Evolutionary conservation across 2,113 vertebrate genomes (phyloP), one percentile per base, ranked within the genome.

Genomic region (Hippocampus guttulatus): DNA sequence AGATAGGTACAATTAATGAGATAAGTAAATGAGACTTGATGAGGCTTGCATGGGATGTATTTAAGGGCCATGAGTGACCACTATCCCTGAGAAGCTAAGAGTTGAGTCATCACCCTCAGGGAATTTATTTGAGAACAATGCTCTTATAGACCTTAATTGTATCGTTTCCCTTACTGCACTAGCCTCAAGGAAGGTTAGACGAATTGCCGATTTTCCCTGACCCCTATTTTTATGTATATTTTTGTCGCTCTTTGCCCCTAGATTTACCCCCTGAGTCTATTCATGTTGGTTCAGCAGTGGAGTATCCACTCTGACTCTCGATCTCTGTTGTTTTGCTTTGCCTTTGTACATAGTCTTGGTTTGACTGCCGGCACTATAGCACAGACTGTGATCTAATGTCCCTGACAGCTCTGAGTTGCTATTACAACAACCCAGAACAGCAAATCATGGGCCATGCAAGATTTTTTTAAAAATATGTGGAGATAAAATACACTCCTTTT

Each of bases 1-100:
- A 92, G 84, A 89, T 91, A 91, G 90, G 86, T 81, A 90, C 92
- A 94, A 95, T 92, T 93, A 94, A 95, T 93, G 89, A 91, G 92
- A 94, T 94, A 91, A 94, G 88, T 91, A 89, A 89, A 89, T 90
- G 87, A 84, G 91, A 88, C 73, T 84, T 88, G 90, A 89, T 87
- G 85, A 89, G 78, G 76, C 75, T 54, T 71, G 69, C 74, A 69
- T 84, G 80, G 83, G 69, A 75, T 77, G 67, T 75, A 79, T 80
- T 75, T 71, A 16, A 79, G 66, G 79, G 78, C 69, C 63, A 73
- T 38, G 30, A 68, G 75, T 78, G 67, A 74, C 77, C 69, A 72
- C 70, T 47, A 81, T 87, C 75, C 81, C 63, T 49, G 57, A 81
- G 74, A 78, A 60, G 85, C 78, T 52, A 68, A 38, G 71, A 78